A percentile compares a stretch with the other conserved stretches of the same genome.
Evolutionary conservation across 1,140 invertebrate species (phyloP).

Genomic region (Anastatus disparis): DNA sequence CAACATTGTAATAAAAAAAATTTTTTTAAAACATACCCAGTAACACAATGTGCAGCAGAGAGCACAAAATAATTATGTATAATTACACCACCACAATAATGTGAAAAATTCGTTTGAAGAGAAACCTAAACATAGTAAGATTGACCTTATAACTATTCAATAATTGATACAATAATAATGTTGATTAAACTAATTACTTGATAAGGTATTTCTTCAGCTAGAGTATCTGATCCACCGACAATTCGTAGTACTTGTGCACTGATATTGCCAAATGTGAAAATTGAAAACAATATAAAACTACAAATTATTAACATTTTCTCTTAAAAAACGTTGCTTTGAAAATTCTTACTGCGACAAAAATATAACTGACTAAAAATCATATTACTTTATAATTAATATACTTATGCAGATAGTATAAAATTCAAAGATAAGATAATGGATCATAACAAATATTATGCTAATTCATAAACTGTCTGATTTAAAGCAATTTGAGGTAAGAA

Average conservation of each 20-base stretch:
- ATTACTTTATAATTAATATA: too few relatives aligned
- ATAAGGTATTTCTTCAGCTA: neutral
- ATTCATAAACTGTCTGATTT: too few relatives aligned
- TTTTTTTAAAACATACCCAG: too few relatives aligned
- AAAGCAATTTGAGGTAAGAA: too few relatives aligned
- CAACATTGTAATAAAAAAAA: too few relatives aligned
- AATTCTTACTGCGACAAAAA: neutral
- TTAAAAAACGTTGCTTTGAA: neutral
- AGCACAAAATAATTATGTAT: slow-evolving; percentile 13
- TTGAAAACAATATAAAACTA: too few relatives aligned
- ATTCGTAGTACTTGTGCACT: neutral
- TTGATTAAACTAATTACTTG: slow-evolving; percentile 1
- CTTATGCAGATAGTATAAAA: too few relatives aligned
- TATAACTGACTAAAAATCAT: too few relatives aligned
- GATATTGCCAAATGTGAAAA: neutral
- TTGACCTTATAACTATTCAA: neutral
- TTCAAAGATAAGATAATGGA: too few relatives aligned
- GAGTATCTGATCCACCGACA: neutral
- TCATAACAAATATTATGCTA: too few relatives aligned
- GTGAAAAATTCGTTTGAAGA: neutral
- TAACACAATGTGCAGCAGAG: slow-evolving; percentile 22
- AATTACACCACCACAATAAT: slow-evolving; percentile 21
- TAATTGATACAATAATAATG: neutral
- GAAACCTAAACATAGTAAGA: slow-evolving; percentile 4
- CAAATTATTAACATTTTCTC: neutral